These are phyloP conservation scores for Clarias laeviceps DNA, from an alignment of 2,797 vertebrate genomes.

Conservation along the genomic window DNA sequence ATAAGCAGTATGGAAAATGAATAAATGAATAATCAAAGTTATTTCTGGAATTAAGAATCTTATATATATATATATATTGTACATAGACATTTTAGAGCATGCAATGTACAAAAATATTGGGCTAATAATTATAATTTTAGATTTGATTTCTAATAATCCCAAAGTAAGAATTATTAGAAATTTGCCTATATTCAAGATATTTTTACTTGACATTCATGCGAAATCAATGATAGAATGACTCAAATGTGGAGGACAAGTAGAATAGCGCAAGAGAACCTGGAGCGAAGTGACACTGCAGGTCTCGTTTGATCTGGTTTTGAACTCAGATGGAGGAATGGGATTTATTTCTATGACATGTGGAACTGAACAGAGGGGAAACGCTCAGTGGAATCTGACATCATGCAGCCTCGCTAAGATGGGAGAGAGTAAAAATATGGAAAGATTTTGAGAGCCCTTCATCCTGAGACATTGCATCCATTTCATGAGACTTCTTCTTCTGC, in stretches of 20 bases:
- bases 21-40: not conserved
- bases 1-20: too few species aligned
- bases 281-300: not conserved
- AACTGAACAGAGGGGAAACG: not conserved
- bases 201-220: not conserved
- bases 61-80: too few species aligned
- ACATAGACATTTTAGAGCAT: not conserved
- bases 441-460: not conserved
- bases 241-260: not conserved
- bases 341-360: constrained; percentile 12
- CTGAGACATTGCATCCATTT: not conserved
- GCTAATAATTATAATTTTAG: not conserved
- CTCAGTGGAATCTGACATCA: not conserved
- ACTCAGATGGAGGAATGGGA: not conserved
- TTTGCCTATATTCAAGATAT: not conserved
- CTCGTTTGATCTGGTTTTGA: constrained; percentile 12
- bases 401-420: not conserved
- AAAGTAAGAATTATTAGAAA: not conserved
- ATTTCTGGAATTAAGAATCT: not conserved
- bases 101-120: not conserved
- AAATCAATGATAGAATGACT: not conserved
- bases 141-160: not conserved
- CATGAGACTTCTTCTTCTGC: not conserved
- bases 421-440: not conserved
- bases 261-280: not conserved